Base-by-base conservation (phyloP, 2,797 vertebrate species). In the Nasua narica region DNA sequence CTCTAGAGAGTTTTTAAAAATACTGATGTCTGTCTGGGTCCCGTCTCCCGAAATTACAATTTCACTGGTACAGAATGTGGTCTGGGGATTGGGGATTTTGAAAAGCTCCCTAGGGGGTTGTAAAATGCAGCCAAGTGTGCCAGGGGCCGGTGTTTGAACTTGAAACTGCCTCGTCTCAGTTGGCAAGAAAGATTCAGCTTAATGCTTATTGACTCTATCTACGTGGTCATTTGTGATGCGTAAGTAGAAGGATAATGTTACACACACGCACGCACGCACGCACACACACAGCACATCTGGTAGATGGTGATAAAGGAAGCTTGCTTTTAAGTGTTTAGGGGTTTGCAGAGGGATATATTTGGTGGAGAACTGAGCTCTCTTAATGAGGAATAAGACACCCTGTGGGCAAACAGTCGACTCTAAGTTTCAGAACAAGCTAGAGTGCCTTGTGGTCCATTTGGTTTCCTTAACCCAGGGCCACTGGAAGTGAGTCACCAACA, bases 401-500 rank as follows among this genome's bases (percentile, higher is more conserved):
- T 65, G 62, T 7, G 35, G 58, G 40, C 90, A 50, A 27, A 50
- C 1, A n/a, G 60, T 48, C 2, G 0, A 10, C 46, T 54, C 48
- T 27, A 7, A 6, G 12, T 27, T 16, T 76, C 58, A 50, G 48
- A 81, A 43, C n/a, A 14, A 54, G n/a, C 46, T 27, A 89, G 23
- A 58, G 25, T 7, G 82, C 62, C 94, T 94, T 90, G 95, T 79
- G 92, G 46, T 78, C 94, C 82, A 60, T 76, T 72, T 48, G 46
- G 43, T 77, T 98, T 84, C 97, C 69, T 95, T 91, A 95, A 93
- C 93, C 94, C 54, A 90, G 76, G 77, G 83, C 82, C 56, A 21
- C 54, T 65, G 91, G 77, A 91, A 46, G 67, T 96, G 62, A 97
- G 95, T 97, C 96, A 96, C 23, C 92, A 37, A 85, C 9, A 84